A percentile compares a stretch with the other conserved stretches of the same genome.
Evolutionary conservation across 2,797 vertebrate species (phyloP).

Genomic region (Prionace glauca): DNA sequence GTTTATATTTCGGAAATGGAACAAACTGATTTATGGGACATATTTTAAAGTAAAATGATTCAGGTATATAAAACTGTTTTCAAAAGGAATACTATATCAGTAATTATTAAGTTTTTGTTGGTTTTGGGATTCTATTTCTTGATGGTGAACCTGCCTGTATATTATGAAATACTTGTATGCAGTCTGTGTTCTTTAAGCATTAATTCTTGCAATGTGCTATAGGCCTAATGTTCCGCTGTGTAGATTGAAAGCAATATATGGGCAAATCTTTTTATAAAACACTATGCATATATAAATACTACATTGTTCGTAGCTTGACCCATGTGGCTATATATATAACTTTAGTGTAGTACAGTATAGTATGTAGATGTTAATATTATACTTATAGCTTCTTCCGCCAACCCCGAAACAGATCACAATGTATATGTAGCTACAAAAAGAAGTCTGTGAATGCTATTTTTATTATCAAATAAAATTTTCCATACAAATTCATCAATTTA

Average conservation of each 20-base stretch:
- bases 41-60: slow-evolving; percentile 94
- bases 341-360: slow-evolving; percentile 72
- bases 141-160: slow-evolving; percentile 85
- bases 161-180: slow-evolving; percentile 86
- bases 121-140: slow-evolving; percentile 69
- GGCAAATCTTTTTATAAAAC: slow-evolving; percentile 94
- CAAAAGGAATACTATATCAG: slow-evolving; percentile 76
- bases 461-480: slow-evolving; percentile 98
- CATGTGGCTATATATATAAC: slow-evolving; percentile 83
- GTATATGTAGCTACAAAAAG: slow-evolving; percentile 91
- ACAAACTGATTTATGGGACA: slow-evolving; percentile 82
- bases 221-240: slow-evolving; percentile 83
- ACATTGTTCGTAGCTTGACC: slow-evolving; percentile 98
- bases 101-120: slow-evolving; percentile 76
- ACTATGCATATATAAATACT: slow-evolving; percentile 99
- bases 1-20: slow-evolving; percentile 95
- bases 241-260: slow-evolving; percentile 89
- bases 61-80: slow-evolving; percentile 95
- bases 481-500: slow-evolving; percentile 71
- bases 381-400: slow-evolving; percentile 73
- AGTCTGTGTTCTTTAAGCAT: slow-evolving; percentile 81
- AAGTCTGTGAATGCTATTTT: slow-evolving; percentile 98
- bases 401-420: slow-evolving; percentile 79
- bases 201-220: slow-evolving; percentile 81
- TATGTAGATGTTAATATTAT: slow-evolving; percentile 78